Evolutionary conservation across 1,140 invertebrate species (phyloP), one percentile per base, ranked within the genome.

Genomic region (Trachelipus rathkii): DNA sequence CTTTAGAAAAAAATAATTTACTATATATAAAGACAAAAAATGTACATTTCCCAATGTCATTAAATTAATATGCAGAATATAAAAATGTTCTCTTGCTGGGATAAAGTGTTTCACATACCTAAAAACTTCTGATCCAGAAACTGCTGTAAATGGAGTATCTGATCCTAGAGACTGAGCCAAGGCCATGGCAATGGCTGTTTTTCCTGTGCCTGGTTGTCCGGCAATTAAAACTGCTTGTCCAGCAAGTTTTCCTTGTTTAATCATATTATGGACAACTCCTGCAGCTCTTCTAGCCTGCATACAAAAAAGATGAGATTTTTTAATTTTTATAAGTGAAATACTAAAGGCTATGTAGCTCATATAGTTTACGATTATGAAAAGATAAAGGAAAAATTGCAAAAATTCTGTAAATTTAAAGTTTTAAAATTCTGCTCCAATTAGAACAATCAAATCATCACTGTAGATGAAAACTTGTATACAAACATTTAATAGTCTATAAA

Each of bases 111-210:
- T 33, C 33, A 33, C 33, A 33, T 66, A 78, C 79, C 79, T 81
- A 85, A 96, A 99, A 75, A 99, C 97, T 87, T 99, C 97, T 24
- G 95, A 98, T 15, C 95, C 97, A 77, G 95, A 93, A 90, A 99
- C 98, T 74, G 95, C 94, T 0, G 96, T 98, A 84, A 99, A 99
- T 0, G 98, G 97, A 10, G 97, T 99, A 83, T 99, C 96, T 21
- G 89, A 87, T 3, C 97, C 96, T 10, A 99, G 85, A 0, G 96
- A 93, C 84, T 98, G 94, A 0, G 97, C 95, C 83, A 99, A 90
- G 9, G 91, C 97, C 90, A 97, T 97, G 0, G 97, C 97, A 73
- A 99, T 96, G 0, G 96, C 96, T 8, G 96, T 99, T 87, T 99
- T 99, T 9, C 97, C 96, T 21, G 95, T 97, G 19, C 96, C 96